These are phyloP conservation scores for Acromyrmex echinatior DNA, from an alignment of 1,140 invertebrate species.

Conservation along the genomic window DNA sequence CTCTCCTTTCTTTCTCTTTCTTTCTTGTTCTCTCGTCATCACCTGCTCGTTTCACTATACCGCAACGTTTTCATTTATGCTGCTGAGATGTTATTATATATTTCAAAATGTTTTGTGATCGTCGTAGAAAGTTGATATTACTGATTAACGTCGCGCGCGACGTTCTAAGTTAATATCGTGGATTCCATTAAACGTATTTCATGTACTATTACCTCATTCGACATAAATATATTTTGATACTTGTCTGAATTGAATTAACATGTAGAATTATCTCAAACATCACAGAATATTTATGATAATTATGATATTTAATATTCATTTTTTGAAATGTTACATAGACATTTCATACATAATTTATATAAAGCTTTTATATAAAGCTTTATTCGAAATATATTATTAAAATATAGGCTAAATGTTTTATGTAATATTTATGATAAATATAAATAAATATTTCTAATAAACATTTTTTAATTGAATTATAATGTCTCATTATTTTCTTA, in stretches of 20 bases:
- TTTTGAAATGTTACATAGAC: too few relatives aligned
- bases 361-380: too few relatives aligned
- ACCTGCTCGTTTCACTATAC: not conserved
- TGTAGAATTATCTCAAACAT: too few relatives aligned
- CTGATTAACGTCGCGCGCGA: slow-evolving; percentile 9
- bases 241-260: not conserved
- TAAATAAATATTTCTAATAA: too few relatives aligned
- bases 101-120: not conserved
- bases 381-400: too few relatives aligned
- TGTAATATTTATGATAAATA: too few relatives aligned
- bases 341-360: too few relatives aligned
- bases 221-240: not conserved
- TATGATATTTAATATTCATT: too few relatives aligned
- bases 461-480: too few relatives aligned
- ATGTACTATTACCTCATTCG: not conserved
- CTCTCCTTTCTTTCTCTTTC: slow-evolving; percentile 56
- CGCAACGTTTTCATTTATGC: slow-evolving; percentile 48
- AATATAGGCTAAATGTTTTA: too few relatives aligned
- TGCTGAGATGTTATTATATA: slow-evolving; percentile 4
- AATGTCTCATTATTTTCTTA: too few relatives aligned
- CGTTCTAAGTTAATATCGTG: not conserved
- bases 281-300: too few relatives aligned
- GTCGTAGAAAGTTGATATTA: slow-evolving; percentile 7
- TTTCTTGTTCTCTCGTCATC: slow-evolving; percentile 54
- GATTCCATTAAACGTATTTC: not conserved